Base-by-base conservation (phyloP, 2,113 vertebrate species). In the Calidris pugnax region DNA sequence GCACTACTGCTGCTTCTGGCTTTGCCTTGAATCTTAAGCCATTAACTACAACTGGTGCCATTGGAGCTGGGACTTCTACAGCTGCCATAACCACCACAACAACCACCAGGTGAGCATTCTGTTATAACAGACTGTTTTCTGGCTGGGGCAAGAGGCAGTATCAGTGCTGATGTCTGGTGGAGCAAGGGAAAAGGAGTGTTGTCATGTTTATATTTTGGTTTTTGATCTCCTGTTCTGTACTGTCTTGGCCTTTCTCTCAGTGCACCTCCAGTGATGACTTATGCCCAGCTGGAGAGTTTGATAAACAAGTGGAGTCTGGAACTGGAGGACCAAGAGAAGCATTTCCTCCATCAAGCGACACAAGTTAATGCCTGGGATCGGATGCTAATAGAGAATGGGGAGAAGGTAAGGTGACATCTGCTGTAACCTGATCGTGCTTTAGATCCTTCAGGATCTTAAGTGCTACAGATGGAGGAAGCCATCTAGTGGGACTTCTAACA, bases 231-330 rank as follows among this genome's bases (percentile, higher is more conserved):
- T 86, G 21, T 35, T 56, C 33, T 63, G 43, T 39, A 6, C 78
- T 85, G 39, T 35, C 71, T 35, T 3, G 7, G 7, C 0, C 56
- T 79, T 3, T 28, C 86, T 12, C 13, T 78, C 68, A 97, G 98
- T 3, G 90, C 98, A 0, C 98, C 98, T 12, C 98, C 99, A 0
- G 98, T 98, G 69, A 99, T 99, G 99, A 99, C 99, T 32, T 99
- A 99, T 3, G 98, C 98, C 33, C 99, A 99, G 97, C 98, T 99
- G 35, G 99, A 99, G 98, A 98, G 98, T 69, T 97, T 99, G 92
- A 99, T 99, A 47, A 99, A 99, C 97, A 99, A 99, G 96, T 99
- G 99, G 99, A 99, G 99, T 93, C 98, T 99, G 66, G 99, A 99
- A 79, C 98, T 99, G 47, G 99, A 99, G 88, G 99, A 99, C 93